Conservation (phyloP, 2,113 vertebrate genomes). For the Garra rufa region DNA sequence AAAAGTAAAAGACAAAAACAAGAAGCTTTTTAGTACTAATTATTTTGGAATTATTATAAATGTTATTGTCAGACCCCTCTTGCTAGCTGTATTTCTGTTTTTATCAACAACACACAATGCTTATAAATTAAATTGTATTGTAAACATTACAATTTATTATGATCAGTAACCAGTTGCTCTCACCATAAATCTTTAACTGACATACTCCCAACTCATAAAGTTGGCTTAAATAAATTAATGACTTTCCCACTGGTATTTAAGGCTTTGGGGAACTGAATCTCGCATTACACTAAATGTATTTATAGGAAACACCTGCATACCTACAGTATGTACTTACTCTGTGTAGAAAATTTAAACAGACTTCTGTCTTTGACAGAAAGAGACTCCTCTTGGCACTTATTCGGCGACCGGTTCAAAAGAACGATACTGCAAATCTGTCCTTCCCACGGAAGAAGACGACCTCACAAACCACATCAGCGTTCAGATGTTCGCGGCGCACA, state of each 20-base stretch:
- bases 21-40: neutral
- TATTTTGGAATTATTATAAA: neutral
- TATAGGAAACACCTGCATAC: neutral
- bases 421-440: constrained; percentile 2
- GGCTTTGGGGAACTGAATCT: neutral
- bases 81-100: neutral
- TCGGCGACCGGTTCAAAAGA: neutral
- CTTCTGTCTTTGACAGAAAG: neutral
- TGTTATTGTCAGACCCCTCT: neutral
- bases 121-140: neutral
- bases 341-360: neutral
- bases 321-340: neutral
- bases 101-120: neutral
- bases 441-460: constrained; percentile 26
- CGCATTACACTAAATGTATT: constrained; percentile 5
- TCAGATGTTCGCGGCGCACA: constrained; percentile 5
- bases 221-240: neutral
- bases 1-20: neutral
- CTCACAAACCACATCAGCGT: constrained; percentile 21
- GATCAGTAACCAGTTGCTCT: neutral
- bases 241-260: neutral
- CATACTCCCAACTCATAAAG: neutral
- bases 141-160: neutral
- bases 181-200: neutral
- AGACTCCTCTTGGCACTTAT: neutral